Evolutionary conservation across 2,888 invertebrate genomes (phyloP).

Genomic region (Drosophila siamana): DNA sequence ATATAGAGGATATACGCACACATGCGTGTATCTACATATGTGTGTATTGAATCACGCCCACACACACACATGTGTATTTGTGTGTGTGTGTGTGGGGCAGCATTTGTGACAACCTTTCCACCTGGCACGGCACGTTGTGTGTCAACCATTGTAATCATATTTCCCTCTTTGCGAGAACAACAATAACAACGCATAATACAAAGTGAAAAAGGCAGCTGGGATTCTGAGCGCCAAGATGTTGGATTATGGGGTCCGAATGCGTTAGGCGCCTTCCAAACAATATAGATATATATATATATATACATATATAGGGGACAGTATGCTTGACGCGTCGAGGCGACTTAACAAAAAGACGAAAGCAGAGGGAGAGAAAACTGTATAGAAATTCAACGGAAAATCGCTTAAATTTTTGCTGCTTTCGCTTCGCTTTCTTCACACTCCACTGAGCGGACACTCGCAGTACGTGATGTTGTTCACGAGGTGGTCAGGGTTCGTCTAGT

Average conservation of each 20-base stretch:
- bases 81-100: slow-evolving; percentile 12
- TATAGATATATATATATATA: no score
- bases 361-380: slow-evolving; percentile 29
- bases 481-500: slow-evolving; percentile 4
- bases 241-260: slow-evolving; percentile 36
- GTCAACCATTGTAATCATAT: slow-evolving; percentile 76
- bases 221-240: slow-evolving; percentile 45
- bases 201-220: slow-evolving; percentile 52
- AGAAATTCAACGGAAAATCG: slow-evolving; percentile 43
- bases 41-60: slow-evolving; percentile 14
- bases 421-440: slow-evolving; percentile 14
- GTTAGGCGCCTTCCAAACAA: no score
- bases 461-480: slow-evolving; percentile 6
- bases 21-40: slow-evolving; percentile 2
- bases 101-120: slow-evolving; percentile 53
- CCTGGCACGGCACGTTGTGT: slow-evolving; percentile 51
- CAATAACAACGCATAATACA: slow-evolving; percentile 41
- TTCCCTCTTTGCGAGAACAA: slow-evolving; percentile 48
- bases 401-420: slow-evolving; percentile 6
- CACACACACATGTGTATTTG: background rate
- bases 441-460: slow-evolving; percentile 14
- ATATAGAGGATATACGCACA: background rate
- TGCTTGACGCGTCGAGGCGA: background rate
- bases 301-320: no score
- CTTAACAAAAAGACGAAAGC: slow-evolving; percentile 2